phyloP scores from a whole-genome alignment of 2,113 vertebrate genomes.

The Lota lota region DNA sequence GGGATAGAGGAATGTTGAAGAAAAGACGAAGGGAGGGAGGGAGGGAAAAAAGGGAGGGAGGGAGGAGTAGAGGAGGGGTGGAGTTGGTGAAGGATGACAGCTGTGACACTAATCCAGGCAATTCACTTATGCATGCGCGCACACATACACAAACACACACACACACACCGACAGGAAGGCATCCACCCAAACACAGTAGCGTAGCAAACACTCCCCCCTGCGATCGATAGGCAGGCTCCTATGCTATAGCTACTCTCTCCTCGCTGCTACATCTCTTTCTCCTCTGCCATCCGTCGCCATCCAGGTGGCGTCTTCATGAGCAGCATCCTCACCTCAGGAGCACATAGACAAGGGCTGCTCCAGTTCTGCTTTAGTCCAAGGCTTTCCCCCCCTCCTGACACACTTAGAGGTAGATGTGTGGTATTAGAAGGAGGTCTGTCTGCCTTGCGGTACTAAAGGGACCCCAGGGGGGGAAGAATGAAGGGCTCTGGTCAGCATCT shows the following conservation, averaged over 20 bases:
- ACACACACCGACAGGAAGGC: constrained; percentile 14
- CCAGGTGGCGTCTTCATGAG: too few species aligned
- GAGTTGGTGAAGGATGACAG: constrained; percentile 58
- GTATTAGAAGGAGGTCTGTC: constrained; percentile 31
- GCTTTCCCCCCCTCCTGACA: constrained; percentile 32
- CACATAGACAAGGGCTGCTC: constrained; percentile 28
- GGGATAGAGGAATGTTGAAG: constrained; percentile 19
- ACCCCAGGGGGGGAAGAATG: constrained; percentile 29
- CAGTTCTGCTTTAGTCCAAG: constrained; percentile 49
- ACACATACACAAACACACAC: background rate
- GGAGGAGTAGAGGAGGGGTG: background rate
- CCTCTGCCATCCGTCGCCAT: constrained; percentile 11
- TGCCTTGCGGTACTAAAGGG: constrained; percentile 30
- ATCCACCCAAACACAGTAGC: background rate
- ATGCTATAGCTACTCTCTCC: constrained; percentile 18
- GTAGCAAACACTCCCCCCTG: background rate
- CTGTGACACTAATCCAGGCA: constrained; percentile 64
- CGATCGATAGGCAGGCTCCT: constrained; percentile 28
- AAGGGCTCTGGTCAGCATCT: constrained; percentile 12
- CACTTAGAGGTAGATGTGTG: constrained; percentile 39
- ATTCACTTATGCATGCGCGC: constrained; percentile 25
- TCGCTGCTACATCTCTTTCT: constrained; percentile 1
- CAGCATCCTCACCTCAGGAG: constrained; percentile 16
- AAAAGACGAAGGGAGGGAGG: background rate
- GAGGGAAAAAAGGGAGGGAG: constrained; percentile 1